phyloP scores from a whole-genome alignment of 1,140 invertebrate species.

The Zaprionus camerounensis region DNA sequence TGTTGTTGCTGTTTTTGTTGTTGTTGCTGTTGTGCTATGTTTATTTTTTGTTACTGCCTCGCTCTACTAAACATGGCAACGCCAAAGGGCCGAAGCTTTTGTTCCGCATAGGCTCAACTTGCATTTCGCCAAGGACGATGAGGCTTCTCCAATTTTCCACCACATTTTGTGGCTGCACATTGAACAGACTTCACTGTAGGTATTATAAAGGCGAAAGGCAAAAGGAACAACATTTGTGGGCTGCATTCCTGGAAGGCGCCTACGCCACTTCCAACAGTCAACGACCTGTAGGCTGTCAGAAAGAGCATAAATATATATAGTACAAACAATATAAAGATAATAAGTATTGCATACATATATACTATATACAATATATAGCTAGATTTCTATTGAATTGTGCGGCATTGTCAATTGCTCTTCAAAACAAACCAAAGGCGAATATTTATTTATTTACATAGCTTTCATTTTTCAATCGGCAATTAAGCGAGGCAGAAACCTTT shows the following conservation, averaged over 20 bases:
- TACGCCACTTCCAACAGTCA: conserved; percentile 12
- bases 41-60: conserved; percentile 27
- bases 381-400: neutral
- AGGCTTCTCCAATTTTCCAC: neutral
- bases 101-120: conserved; percentile 54
- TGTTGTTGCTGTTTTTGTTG: neutral
- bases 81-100: conserved; percentile 53
- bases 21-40: neutral
- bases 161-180: conserved; percentile 31
- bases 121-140: conserved; percentile 59
- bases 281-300: conserved; percentile 15
- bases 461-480: neutral
- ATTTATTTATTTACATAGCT: neutral
- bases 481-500: neutral
- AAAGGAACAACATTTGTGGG: neutral
- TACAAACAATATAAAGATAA: neutral
- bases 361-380: neutral
- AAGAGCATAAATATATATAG: neutral
- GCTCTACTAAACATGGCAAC: conserved; percentile 43
- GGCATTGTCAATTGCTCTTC: neutral
- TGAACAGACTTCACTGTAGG: neutral
- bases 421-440: neutral
- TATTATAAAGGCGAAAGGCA: neutral
- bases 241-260: conserved; percentile 18
- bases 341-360: neutral